Percentiles rank a stretch among this genome's conserved stretches.
Evolutionary conservation across 2,113 vertebrate genomes (phyloP).

Genomic region (Leucosticte australis): DNA sequence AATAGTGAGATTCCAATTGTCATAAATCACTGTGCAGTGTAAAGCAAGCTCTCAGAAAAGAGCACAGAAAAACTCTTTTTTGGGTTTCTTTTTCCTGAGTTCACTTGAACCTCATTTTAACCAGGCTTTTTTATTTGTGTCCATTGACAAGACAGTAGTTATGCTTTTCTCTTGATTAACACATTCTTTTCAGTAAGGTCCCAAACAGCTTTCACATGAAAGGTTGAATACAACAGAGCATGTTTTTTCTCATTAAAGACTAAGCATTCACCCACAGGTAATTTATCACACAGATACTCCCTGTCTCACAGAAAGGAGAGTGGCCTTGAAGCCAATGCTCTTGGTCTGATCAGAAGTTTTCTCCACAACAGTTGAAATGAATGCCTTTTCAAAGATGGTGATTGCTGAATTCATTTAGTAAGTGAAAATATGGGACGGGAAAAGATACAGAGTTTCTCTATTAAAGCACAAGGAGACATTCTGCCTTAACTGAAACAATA

Average conservation of each 20-base stretch:
- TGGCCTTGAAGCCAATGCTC: neutral
- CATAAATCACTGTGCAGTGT: conserved; percentile 30
- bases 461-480: neutral
- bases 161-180: conserved; percentile 47
- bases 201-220: conserved; percentile 31
- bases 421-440: neutral
- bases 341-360: neutral
- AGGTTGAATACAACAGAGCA: conserved; percentile 28
- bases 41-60: neutral
- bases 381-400: neutral
- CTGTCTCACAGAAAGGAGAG: neutral
- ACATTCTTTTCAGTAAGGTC: conserved; percentile 29
- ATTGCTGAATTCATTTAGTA: neutral
- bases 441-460: neutral
- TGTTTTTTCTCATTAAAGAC: conserved; percentile 40
- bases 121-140: conserved; percentile 7
- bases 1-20: conserved; percentile 37
- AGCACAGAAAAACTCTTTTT: neutral
- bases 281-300: conserved; percentile 36
- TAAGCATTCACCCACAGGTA: neutral
- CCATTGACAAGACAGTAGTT: conserved; percentile 30
- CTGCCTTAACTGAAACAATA: neutral
- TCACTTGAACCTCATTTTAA: conserved; percentile 28
- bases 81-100: neutral
- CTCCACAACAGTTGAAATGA: neutral